Conservation (phyloP, 2,797 vertebrate genomes). For the Tachyglossus aculeatus region DNA sequence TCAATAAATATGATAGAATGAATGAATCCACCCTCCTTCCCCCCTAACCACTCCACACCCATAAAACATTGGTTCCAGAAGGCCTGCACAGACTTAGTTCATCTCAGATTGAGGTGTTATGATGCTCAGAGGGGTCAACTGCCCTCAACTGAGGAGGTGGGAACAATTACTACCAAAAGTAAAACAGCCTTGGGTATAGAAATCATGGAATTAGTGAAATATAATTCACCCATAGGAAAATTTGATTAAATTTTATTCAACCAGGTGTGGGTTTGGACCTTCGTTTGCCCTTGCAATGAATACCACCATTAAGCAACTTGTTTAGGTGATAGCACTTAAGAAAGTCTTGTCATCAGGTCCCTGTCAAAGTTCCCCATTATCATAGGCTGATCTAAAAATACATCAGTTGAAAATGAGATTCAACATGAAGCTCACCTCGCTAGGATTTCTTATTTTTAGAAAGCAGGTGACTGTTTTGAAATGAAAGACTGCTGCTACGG, state of each 20-base stretch:
- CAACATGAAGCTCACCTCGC: constrained; percentile 13
- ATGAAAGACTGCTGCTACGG: constrained; percentile 28
- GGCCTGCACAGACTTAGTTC: no score
- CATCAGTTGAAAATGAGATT: background rate
- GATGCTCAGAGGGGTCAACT: no score
- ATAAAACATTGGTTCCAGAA: no score
- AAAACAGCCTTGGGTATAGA: no score
- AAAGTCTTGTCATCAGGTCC: constrained; percentile 35
- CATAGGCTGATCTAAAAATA: constrained; percentile 39
- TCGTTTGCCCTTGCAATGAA: background rate
- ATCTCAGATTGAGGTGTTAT: no score
- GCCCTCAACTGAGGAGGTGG: no score
- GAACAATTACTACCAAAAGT: no score
- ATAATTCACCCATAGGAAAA: constrained; percentile 23
- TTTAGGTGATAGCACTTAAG: constrained; percentile 12
- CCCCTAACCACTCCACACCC: no score
- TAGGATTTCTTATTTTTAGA: constrained; percentile 30
- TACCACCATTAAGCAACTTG: no score
- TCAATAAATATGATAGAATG: no score
- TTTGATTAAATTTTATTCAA: constrained; percentile 26
- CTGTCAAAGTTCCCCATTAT: constrained; percentile 20
- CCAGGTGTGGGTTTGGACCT: background rate
- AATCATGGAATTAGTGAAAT: constrained; percentile 23
- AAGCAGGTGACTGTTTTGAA: constrained; percentile 49
- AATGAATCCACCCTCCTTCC: no score